phyloP scores from a whole-genome alignment of 35 echinoderm and acorn worm species.

The Apostichopus parvimensis region DNA sequence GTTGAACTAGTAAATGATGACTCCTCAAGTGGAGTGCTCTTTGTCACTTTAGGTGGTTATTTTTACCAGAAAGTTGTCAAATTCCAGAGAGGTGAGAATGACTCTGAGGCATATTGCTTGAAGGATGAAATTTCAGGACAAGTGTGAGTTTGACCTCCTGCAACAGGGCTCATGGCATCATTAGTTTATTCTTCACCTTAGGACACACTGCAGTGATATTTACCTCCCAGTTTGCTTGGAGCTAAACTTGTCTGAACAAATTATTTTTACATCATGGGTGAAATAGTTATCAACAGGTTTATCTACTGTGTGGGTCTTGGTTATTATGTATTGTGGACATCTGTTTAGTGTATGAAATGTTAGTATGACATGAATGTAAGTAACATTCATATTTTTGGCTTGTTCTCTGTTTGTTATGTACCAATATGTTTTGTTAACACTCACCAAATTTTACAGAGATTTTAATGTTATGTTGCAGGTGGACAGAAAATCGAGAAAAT shows the following conservation, averaged over 20 bases:
- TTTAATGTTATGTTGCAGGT: too few relatives aligned
- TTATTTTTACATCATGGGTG: neutral
- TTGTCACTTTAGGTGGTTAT: neutral
- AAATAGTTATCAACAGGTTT: constrained; percentile 10
- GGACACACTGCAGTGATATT: constrained; percentile 1
- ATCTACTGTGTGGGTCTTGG: too few relatives aligned
- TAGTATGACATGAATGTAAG: too few relatives aligned
- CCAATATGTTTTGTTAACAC: too few relatives aligned
- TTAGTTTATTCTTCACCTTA: neutral
- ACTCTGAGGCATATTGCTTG: neutral
- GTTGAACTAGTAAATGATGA: neutral
- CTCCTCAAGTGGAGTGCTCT: neutral
- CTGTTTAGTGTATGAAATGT: too few relatives aligned
- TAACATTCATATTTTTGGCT: too few relatives aligned
- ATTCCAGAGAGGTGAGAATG: constrained; percentile 30
- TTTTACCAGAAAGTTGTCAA: neutral
- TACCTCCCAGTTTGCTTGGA: constrained; percentile 5
- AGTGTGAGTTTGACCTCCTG: neutral
- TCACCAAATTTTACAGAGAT: too few relatives aligned
- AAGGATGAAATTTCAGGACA: neutral
- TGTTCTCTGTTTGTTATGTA: too few relatives aligned
- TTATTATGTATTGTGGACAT: too few relatives aligned
- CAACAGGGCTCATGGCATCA: constrained; percentile 6
- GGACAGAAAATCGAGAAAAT: too few relatives aligned
- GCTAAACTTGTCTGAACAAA: constrained; percentile 20